Conservation (phyloP, 2,797 vertebrate genomes). For the Brachyalestes nurse region DNA sequence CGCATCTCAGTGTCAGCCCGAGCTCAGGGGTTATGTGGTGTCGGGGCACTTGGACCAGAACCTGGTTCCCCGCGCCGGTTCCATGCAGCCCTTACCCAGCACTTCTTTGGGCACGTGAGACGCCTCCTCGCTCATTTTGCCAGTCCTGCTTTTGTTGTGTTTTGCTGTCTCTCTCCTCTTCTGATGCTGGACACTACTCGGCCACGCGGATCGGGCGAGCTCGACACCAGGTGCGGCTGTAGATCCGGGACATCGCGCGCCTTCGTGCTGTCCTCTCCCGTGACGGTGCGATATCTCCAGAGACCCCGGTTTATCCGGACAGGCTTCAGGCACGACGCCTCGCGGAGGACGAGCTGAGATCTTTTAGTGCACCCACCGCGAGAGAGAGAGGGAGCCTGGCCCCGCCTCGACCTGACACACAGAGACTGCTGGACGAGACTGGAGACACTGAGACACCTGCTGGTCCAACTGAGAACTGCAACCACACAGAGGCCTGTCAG, state of each 20-base stretch:
- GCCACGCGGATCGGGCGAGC: not conserved
- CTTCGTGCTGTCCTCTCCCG: not conserved
- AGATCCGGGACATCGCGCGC: not conserved
- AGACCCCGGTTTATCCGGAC: not conserved
- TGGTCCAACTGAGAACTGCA: not conserved
- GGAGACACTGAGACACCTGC: constrained; percentile 6
- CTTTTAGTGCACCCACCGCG: not conserved
- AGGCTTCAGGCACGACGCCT: not conserved
- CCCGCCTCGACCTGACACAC: constrained; percentile 1
- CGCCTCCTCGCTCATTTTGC: constrained; percentile 42
- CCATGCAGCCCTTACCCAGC: constrained; percentile 37
- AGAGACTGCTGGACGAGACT: not conserved
- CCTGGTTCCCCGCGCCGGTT: not conserved
- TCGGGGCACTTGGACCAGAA: not conserved
- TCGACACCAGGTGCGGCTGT: not conserved
- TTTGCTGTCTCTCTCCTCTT: not conserved
- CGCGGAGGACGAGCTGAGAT: not conserved
- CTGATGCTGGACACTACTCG: not conserved
- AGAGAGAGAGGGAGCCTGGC: not conserved
- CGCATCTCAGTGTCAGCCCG: too few species aligned
- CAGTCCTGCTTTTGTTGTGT: not conserved
- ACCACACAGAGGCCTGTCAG: not conserved
- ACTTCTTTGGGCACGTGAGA: constrained; percentile 42
- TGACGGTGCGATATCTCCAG: not conserved
- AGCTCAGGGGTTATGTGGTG: too few species aligned